Evolutionary conservation across 2,888 invertebrate species (phyloP).

Genomic region (Mythimna impura): DNA sequence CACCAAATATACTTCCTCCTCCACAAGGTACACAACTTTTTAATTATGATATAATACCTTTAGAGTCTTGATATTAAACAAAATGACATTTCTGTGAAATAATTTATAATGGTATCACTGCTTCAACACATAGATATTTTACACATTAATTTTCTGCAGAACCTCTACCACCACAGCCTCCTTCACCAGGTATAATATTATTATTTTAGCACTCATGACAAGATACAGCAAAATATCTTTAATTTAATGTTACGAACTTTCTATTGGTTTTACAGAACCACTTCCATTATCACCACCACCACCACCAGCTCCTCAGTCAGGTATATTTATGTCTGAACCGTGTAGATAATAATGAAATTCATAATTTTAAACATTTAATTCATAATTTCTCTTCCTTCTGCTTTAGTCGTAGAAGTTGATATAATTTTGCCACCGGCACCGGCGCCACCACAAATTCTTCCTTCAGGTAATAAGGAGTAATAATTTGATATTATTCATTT

Average conservation of each 20-base stretch:
- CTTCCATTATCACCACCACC: not conserved
- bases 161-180: not conserved
- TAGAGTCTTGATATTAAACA: not conserved
- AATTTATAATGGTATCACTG: not conserved
- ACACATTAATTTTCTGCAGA: not conserved
- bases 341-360: not conserved
- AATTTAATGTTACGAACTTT: not conserved
- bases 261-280: not conserved
- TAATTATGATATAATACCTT: not conserved
- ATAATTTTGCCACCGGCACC: not conserved
- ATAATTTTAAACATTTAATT: not conserved
- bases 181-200: conserved; percentile 15
- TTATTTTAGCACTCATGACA: not conserved
- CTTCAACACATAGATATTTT: not conserved
- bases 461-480: not conserved
- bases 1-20: not conserved
- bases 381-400: not conserved
- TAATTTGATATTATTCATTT: not conserved
- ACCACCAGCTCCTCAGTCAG: not conserved
- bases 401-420: conserved; percentile 1
- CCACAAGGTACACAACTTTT: conserved; percentile 12
- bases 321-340: not conserved
- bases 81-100: no score
- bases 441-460: not conserved
- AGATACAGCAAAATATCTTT: not conserved